Evolutionary conservation across 2,888 invertebrate species (phyloP).

Genomic region (Bellardia pandia): DNA sequence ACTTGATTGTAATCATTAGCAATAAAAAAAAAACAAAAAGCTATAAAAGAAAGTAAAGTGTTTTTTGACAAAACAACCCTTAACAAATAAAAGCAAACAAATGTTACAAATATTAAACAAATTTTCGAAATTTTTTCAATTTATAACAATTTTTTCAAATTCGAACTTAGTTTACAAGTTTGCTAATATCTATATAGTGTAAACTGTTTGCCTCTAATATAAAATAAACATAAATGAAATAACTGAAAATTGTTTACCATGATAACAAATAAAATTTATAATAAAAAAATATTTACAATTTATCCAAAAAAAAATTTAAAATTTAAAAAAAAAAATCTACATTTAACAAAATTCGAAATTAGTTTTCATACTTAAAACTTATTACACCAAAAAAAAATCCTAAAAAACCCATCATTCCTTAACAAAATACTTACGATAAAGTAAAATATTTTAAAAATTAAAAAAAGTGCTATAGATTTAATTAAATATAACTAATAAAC

Average conservation of each 20-base stretch:
- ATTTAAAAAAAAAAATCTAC: neutral
- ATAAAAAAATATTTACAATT: neutral
- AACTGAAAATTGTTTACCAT: no score
- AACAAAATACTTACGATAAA: conserved; percentile 21
- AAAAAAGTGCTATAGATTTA: neutral
- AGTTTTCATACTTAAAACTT: neutral
- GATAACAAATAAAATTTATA: neutral
- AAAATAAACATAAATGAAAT: no score
- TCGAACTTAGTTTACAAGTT: no score
- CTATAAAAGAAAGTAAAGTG: neutral
- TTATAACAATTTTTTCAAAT: no score
- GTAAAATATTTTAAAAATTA: neutral
- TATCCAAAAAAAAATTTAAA: neutral
- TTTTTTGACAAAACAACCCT: neutral
- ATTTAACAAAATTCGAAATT: conserved; percentile 16
- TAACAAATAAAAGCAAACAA: neutral
- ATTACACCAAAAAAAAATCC: neutral
- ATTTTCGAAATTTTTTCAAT: neutral
- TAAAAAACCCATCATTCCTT: neutral
- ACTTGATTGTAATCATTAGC: conserved; percentile 35
- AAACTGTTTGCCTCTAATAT: no score
- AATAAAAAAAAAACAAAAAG: conserved; percentile 5
- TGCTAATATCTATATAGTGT: no score
- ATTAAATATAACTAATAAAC: neutral
- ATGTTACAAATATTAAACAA: neutral